Evolutionary conservation across 2,113 vertebrate genomes (phyloP), one percentile per base, ranked within the genome.

Genomic region (Guaruba guarouba): DNA sequence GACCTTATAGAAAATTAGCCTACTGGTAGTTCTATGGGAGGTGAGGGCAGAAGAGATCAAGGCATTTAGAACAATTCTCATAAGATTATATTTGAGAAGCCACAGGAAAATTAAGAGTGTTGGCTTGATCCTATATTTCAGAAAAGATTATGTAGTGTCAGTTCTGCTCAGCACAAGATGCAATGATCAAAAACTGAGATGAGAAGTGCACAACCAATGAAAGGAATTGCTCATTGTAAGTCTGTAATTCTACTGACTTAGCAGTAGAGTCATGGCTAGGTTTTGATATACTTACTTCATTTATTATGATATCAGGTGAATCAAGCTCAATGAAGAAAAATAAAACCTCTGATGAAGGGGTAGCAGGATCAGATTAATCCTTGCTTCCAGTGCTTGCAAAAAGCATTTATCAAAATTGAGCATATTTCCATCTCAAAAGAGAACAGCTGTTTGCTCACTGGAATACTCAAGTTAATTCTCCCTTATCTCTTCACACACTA

Each of bases 71-170:
- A 70, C 22, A 29, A 59, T 41, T 88, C 55, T 48, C 68, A 35
- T 82, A 88, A 92, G 51, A 88, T 70, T 86, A 77, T 39, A 64
- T 75, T 90, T 73, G 61, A 82, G 93, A 92, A 96, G 33, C 64
- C 73, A 82, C 83, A 66, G 73, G 69, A 69, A 94, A 95, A 81
- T 96, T 78, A 95, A 82, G 46, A 74, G 7, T 14, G 28, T 62
- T 88, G 51, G 39, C 52, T 76, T 93, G 79, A 93, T 83, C 39
- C 43, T 23, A 25, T 13, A 71, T 59, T 88, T 95, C 61, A 84
- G 22, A 74, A 44, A 49, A 92, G 76, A 76, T 90, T 87, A 91
- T 17, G 37, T 8, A 67, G 74, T 46, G 86, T 89, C 74, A 48
- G 33, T 61, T 95, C 57, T 86, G 46, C 73, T 88, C 73, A 83